These are phyloP conservation scores for Nematopogon swammerdamellus DNA, from an alignment of 2,888 invertebrate genomes.

Conservation along the genomic window DNA sequence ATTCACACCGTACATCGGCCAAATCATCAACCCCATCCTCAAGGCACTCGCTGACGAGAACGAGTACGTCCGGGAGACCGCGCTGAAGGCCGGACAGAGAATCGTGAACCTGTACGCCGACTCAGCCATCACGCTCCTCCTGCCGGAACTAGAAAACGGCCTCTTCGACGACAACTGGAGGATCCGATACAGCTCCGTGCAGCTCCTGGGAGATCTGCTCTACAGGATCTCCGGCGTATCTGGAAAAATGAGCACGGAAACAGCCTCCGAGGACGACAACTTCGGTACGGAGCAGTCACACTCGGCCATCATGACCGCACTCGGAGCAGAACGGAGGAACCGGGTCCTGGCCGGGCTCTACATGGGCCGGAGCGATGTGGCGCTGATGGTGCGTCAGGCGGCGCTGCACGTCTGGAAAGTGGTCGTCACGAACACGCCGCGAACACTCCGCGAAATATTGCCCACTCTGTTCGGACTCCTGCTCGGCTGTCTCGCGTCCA, in stretches of 20 bases:
- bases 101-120: conserved; percentile 97
- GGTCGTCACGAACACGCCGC: conserved; percentile 96
- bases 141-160: conserved; percentile 92
- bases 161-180: conserved; percentile 99
- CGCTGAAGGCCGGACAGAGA: conserved; percentile 92
- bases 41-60: conserved; percentile 98
- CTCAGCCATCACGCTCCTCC: conserved; percentile 84
- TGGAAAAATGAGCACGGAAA: conserved; percentile 99
- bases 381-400: conserved; percentile 94
- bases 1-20: conserved; percentile 94
- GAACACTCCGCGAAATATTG: conserved; percentile 93
- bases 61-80: conserved; percentile 97
- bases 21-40: conserved; percentile 95
- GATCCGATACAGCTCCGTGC: conserved; percentile 92
- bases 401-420: conserved; percentile 99
- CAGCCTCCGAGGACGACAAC: conserved; percentile 97
- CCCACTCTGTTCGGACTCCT: conserved; percentile 90
- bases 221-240: conserved; percentile 97
- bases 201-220: conserved; percentile 90
- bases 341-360: conserved; percentile 92
- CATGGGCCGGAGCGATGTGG: conserved; percentile 96
- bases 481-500: conserved; percentile 92
- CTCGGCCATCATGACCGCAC: conserved; percentile 80
- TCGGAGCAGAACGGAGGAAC: conserved; percentile 89
- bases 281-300: conserved; percentile 97